Conservation (phyloP, 2,888 invertebrate species). For the Eubasilissa splendida region DNA sequence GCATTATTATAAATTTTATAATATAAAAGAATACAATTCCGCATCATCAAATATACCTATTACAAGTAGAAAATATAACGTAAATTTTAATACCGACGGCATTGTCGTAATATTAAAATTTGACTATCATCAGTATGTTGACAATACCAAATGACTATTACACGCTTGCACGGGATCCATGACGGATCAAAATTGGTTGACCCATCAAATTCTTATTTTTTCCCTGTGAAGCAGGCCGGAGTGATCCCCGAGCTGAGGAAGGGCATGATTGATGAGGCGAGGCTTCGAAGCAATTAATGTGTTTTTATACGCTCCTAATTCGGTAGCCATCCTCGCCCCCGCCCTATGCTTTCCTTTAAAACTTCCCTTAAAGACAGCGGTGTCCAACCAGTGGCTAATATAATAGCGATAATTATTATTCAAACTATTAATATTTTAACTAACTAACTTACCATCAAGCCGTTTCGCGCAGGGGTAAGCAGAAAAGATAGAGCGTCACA, state of each 20-base stretch:
- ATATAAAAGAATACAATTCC: too few relatives aligned
- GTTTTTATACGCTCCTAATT: slow-evolving; percentile 56
- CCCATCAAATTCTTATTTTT: slow-evolving; percentile 32
- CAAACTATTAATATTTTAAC: too few relatives aligned
- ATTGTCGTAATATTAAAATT: not conserved
- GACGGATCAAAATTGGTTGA: slow-evolving; percentile 25
- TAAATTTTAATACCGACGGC: not conserved
- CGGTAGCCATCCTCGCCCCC: slow-evolving; percentile 51
- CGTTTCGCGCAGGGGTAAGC: too few relatives aligned
- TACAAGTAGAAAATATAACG: too few relatives aligned
- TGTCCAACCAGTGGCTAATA: not conserved
- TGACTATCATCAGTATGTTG: slow-evolving; percentile 10
- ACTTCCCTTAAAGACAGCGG: slow-evolving; percentile 23
- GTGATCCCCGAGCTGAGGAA: slow-evolving; percentile 9
- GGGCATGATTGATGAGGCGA: slow-evolving; percentile 50
- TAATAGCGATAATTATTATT: not conserved
- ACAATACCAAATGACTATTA: slow-evolving; percentile 34
- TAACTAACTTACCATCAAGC: too few relatives aligned
- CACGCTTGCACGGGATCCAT: slow-evolving; percentile 36
- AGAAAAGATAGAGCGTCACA: too few relatives aligned
- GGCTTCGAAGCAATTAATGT: slow-evolving; percentile 52
- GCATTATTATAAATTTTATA: too few relatives aligned
- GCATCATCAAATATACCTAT: too few relatives aligned
- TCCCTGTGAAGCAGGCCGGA: slow-evolving; percentile 1
- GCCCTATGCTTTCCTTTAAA: slow-evolving; percentile 25